These are phyloP conservation scores for Nothoprocta pentlandii DNA, from an alignment of 2,113 vertebrate genomes.

Conservation along the genomic window DNA sequence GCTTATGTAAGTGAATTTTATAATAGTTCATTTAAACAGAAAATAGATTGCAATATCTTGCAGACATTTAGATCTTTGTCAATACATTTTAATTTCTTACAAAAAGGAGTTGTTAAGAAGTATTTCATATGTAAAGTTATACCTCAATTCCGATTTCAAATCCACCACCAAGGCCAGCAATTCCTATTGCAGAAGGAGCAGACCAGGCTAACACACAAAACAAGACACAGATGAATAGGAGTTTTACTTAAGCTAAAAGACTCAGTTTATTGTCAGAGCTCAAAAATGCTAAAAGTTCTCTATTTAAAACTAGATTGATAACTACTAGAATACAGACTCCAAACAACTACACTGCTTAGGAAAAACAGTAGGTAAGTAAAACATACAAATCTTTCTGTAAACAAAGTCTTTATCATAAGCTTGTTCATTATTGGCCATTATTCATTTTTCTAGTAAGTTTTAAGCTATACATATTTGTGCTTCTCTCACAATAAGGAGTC, in stretches of 20 bases:
- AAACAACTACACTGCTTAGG: not conserved
- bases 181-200: conserved; percentile 95
- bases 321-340: not conserved
- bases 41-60: not conserved
- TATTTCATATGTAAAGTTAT: conserved; percentile 11
- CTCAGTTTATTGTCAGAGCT: not conserved
- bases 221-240: not conserved
- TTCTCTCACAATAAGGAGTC: not conserved
- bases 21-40: not conserved
- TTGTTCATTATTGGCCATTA: not conserved
- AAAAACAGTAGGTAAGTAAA: not conserved
- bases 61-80: not conserved
- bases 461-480: not conserved
- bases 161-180: conserved; percentile 95
- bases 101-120: conserved; percentile 20
- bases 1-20: not conserved
- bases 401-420: not conserved
- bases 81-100: conserved; percentile 12
- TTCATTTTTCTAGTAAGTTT: not conserved
- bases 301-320: not conserved
- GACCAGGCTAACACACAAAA: conserved; percentile 87
- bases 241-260: not conserved
- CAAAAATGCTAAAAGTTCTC: not conserved
- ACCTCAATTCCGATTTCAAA: conserved; percentile 98
- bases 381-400: not conserved